A percentile compares a stretch with the other conserved stretches of the same genome.
These are phyloP conservation scores for Diorhabda elongata DNA, from an alignment of 1,140 invertebrate species.

Conservation along the genomic window DNA sequence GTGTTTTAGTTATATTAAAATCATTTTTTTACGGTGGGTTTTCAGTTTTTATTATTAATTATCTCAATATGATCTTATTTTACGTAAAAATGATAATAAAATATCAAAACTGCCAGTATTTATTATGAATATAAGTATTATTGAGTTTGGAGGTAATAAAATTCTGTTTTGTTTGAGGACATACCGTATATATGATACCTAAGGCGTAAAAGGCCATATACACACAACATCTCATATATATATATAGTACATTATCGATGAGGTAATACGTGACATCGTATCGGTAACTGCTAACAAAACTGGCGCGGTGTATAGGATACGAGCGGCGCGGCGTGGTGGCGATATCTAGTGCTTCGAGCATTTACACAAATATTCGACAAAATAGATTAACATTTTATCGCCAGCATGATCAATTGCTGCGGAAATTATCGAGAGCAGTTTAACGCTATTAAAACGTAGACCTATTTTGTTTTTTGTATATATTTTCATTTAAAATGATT, in stretches of 20 bases:
- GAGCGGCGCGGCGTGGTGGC: neutral
- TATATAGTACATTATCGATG: slow-evolving; percentile 34
- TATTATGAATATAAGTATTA: too few species aligned
- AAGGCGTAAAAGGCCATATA: slow-evolving; percentile 8
- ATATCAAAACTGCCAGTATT: too few species aligned
- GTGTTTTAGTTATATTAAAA: too few species aligned
- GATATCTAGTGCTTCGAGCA: slow-evolving; percentile 15
- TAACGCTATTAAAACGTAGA: neutral
- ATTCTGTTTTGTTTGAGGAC: neutral
- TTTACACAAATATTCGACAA: slow-evolving; percentile 27
- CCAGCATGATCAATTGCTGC: slow-evolving; percentile 7
- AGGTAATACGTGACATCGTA: slow-evolving; percentile 27
- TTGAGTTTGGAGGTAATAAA: too few species aligned
- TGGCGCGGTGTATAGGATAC: neutral
- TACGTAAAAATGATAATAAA: too few species aligned
- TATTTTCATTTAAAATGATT: too few species aligned
- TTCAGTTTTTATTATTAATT: too few species aligned
- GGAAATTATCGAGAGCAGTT: slow-evolving; percentile 2
- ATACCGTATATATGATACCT: neutral
- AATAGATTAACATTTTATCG: slow-evolving; percentile 27
- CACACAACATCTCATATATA: slow-evolving; percentile 17
- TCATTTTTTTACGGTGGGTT: too few species aligned
- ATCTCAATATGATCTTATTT: too few species aligned
- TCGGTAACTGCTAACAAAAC: slow-evolving; percentile 16
- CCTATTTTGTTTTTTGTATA: too few species aligned